Conservation (phyloP, 1,140 invertebrate species). For the Spodoptera frugiperda region DNA sequence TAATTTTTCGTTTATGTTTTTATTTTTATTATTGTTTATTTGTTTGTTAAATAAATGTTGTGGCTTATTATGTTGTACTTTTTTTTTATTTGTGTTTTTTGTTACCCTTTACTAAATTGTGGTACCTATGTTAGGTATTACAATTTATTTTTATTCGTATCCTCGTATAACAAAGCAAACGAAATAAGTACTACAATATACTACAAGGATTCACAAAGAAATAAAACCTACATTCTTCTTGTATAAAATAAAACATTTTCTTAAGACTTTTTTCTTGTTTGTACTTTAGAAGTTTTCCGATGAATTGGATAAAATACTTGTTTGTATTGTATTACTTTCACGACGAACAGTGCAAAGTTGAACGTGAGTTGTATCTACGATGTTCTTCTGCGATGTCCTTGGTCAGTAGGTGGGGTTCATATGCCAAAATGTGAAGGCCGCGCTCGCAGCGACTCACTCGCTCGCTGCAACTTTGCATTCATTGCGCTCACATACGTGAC, state of each 20-base stretch:
- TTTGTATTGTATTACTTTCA: conserved; percentile 37
- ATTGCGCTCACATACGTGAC: conserved; percentile 8
- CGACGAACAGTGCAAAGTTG: conserved; percentile 15
- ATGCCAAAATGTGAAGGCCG: conserved; percentile 36
- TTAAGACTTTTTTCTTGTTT: conserved; percentile 25
- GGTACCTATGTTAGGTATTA: too few species aligned
- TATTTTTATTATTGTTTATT: not conserved
- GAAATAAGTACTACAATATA: not conserved
- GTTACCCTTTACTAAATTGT: too few species aligned
- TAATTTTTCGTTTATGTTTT: not conserved
- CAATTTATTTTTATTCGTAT: too few species aligned
- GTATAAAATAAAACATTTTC: conserved; percentile 22
- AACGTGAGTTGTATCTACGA: conserved; percentile 2
- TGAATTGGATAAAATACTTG: conserved; percentile 34
- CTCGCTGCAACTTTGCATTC: conserved; percentile 30
- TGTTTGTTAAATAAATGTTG: too few species aligned
- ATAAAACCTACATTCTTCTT: not conserved
- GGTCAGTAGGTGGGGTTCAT: conserved; percentile 12
- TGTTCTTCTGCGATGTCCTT: conserved; percentile 4
- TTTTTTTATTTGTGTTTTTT: too few species aligned
- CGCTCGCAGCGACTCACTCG: conserved; percentile 13
- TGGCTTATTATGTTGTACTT: too few species aligned
- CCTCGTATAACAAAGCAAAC: not conserved
- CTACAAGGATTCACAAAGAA: conserved; percentile 5
- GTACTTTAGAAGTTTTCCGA: conserved; percentile 27